phyloP scores from a whole-genome alignment of 1,140 invertebrate species.

The Protaetia brevitarsis region DNA sequence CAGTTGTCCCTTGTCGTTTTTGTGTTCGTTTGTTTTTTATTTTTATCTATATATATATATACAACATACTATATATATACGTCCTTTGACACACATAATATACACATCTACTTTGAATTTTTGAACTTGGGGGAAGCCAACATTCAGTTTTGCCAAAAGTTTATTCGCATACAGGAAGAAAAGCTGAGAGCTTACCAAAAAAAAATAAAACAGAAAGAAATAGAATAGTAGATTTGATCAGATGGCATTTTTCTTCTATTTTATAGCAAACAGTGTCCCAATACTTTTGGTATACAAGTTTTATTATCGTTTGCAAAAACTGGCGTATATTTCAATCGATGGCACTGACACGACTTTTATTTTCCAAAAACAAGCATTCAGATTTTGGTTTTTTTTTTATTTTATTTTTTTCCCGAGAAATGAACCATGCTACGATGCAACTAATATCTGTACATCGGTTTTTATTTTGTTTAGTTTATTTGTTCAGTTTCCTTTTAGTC shows the following conservation, averaged over 20 bases:
- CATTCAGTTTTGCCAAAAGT: neutral
- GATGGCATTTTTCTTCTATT: constrained; percentile 1
- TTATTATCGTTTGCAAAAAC: neutral
- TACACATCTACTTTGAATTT: constrained; percentile 13
- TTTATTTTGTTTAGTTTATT: constrained; percentile 10
- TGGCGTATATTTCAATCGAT: neutral
- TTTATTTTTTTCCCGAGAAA: neutral
- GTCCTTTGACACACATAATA: neutral
- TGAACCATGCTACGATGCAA: constrained; percentile 22
- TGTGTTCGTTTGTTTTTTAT: constrained; percentile 31
- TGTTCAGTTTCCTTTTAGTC: neutral
- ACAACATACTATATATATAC: no score
- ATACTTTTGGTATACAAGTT: neutral
- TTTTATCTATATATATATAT: constrained; percentile 27
- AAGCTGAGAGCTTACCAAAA: neutral
- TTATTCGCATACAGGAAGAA: neutral
- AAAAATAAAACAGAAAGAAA: neutral
- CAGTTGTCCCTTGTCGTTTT: constrained; percentile 42
- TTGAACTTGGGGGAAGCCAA: constrained; percentile 19
- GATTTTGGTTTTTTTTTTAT: neutral
- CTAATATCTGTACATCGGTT: constrained; percentile 24
- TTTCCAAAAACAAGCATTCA: neutral
- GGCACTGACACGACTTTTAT: neutral
- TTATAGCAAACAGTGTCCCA: constrained; percentile 8
- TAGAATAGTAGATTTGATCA: neutral